A percentile compares a stretch with the other conserved stretches of the same genome.
phyloP scores from a whole-genome alignment of 1,140 invertebrate species.

The Trachymyrmex cornetzi region DNA sequence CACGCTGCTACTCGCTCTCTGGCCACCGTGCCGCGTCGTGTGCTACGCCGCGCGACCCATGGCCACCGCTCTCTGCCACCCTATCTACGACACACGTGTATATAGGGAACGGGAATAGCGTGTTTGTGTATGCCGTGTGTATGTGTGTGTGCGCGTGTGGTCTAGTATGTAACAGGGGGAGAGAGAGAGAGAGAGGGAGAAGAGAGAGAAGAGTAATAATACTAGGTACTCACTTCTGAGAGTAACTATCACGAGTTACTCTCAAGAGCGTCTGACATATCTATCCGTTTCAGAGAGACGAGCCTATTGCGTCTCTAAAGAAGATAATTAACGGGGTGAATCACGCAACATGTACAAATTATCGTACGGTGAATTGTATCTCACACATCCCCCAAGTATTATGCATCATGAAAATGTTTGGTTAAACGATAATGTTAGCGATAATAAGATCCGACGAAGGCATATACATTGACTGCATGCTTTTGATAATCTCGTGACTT shows the following conservation, averaged over 20 bases:
- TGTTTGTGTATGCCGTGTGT: not conserved
- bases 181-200: slow-evolving; percentile 12
- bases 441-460: not conserved
- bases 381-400: not conserved
- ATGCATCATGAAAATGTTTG: not conserved
- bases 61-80: slow-evolving; percentile 53
- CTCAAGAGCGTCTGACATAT: slow-evolving; percentile 2
- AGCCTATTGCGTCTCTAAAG: not conserved
- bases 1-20: slow-evolving; percentile 43
- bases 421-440: not conserved
- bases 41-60: slow-evolving; percentile 62
- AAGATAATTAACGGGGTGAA: not conserved
- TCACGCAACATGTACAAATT: not conserved
- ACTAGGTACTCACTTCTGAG: slow-evolving; percentile 4
- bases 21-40: slow-evolving; percentile 46
- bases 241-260: slow-evolving; percentile 42
- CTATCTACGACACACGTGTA: slow-evolving; percentile 43
- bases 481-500: slow-evolving; percentile 34
- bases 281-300: slow-evolving; percentile 5
- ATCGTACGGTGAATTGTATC: not conserved
- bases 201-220: slow-evolving; percentile 55
- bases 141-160: not conserved
- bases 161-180: not conserved
- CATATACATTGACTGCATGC: not conserved
- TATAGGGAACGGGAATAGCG: slow-evolving; percentile 28